Evolutionary conservation across 2,113 vertebrate species (phyloP).

Genomic region (Cynopterus brachyotis): DNA sequence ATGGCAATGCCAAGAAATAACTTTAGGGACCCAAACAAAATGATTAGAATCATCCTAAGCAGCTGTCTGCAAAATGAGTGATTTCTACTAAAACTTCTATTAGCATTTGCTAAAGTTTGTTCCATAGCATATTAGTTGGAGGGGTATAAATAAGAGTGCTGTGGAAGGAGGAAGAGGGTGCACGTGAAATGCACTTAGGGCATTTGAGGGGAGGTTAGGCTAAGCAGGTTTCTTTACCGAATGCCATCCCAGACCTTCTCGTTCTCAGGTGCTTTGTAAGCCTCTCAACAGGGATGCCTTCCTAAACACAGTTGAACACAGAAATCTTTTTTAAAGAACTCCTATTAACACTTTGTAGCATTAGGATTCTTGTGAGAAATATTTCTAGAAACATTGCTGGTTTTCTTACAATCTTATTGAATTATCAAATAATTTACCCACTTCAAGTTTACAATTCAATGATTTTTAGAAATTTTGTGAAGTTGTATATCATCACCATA

Average conservation of each 20-base stretch:
- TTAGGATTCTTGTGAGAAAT: neutral
- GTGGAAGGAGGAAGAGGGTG: neutral
- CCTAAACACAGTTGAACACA: neutral
- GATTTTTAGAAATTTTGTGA: neutral
- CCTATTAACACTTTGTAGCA: neutral
- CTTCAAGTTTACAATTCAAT: neutral
- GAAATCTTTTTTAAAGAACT: neutral
- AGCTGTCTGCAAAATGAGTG: neutral
- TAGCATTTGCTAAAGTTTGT: neutral
- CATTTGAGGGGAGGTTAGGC: neutral
- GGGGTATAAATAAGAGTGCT: neutral
- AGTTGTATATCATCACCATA: neutral
- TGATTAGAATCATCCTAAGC: neutral
- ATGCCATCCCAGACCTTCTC: too few species aligned
- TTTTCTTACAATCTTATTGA: neutral
- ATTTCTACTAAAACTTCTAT: neutral
- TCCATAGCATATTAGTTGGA: neutral
- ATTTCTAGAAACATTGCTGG: neutral
- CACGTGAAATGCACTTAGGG: neutral
- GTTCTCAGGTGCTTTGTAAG: accelerated
- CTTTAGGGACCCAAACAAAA: neutral
- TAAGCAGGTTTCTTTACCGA: too few species aligned
- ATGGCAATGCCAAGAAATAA: neutral
- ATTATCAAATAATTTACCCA: neutral
- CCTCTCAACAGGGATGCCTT: neutral